Evolutionary conservation across 2,113 vertebrate species (phyloP).

Genomic region (Labeo rohita): DNA sequence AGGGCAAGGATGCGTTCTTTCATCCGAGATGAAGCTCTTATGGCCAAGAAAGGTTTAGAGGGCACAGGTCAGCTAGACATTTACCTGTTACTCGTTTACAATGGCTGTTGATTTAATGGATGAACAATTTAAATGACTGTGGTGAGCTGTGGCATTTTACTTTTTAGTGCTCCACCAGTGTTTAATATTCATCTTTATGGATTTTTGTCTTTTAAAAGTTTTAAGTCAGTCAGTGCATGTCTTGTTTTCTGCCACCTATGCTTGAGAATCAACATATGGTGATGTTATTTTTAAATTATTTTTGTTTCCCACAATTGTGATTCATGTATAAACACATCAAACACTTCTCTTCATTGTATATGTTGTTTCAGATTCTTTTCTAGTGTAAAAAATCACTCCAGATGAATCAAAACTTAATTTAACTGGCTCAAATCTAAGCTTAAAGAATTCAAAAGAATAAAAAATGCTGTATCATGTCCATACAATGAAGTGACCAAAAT

Average conservation of each 20-base stretch:
- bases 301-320: neutral
- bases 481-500: neutral
- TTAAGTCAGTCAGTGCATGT: neutral
- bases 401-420: neutral
- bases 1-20: conserved; percentile 34
- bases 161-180: neutral
- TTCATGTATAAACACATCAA: neutral
- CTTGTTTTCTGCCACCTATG: neutral
- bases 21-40: neutral
- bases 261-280: neutral
- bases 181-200: neutral
- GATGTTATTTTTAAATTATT: neutral
- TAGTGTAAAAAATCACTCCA: neutral
- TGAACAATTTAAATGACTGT: neutral
- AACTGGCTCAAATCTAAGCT: neutral
- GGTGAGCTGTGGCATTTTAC: neutral
- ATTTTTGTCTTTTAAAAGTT: neutral
- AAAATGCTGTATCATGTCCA: neutral
- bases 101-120: neutral
- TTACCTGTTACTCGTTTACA: neutral
- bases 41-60: conserved; percentile 10
- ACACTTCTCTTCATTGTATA: neutral
- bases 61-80: neutral
- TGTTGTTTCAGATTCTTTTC: neutral
- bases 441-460: neutral